Percentiles rank a stretch among this genome's conserved stretches.
Conservation (phyloP, 2,797 vertebrate species). For the Rhinatrema bivittatum region DNA sequence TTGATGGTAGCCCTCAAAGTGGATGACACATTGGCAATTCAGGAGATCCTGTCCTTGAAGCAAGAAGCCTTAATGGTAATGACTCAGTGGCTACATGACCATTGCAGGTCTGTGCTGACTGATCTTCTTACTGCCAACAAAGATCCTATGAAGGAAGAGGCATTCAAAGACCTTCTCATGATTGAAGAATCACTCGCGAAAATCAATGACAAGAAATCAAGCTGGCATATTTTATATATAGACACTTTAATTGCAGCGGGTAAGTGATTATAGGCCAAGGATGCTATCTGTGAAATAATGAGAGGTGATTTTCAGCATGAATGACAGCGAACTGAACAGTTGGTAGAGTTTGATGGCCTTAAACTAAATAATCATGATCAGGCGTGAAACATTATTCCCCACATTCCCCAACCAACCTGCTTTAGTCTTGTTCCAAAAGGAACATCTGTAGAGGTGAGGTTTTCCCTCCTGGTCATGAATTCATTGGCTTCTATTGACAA, state of each 20-base stretch:
- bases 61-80: slow-evolving; percentile 58
- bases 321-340: too few species aligned
- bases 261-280: slow-evolving; percentile 31
- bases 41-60: slow-evolving; percentile 74
- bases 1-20: slow-evolving; percentile 66
- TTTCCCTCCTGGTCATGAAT: too few species aligned
- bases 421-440: too few species aligned
- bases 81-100: slow-evolving; percentile 70
- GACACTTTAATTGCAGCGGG: slow-evolving; percentile 72
- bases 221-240: slow-evolving; percentile 67
- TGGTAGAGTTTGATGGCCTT: too few species aligned
- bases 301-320: too few species aligned
- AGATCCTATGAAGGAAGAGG: slow-evolving; percentile 38
- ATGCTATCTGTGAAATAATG: too few species aligned
- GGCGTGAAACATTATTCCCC: too few species aligned
- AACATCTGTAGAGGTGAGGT: too few species aligned
- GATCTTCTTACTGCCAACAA: slow-evolving; percentile 28
- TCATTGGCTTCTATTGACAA: too few species aligned
- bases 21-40: slow-evolving; percentile 51
- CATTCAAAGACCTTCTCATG: slow-evolving; percentile 54
- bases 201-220: slow-evolving; percentile 51
- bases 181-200: slow-evolving; percentile 58
- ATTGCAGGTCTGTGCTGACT: slow-evolving; percentile 53
- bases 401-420: too few species aligned
- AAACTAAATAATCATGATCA: too few species aligned